Percentiles rank a stretch among this genome's conserved stretches.
Evolutionary conservation across 2,113 vertebrate genomes (phyloP).

Genomic region (Sylvilagus bachmani): DNA sequence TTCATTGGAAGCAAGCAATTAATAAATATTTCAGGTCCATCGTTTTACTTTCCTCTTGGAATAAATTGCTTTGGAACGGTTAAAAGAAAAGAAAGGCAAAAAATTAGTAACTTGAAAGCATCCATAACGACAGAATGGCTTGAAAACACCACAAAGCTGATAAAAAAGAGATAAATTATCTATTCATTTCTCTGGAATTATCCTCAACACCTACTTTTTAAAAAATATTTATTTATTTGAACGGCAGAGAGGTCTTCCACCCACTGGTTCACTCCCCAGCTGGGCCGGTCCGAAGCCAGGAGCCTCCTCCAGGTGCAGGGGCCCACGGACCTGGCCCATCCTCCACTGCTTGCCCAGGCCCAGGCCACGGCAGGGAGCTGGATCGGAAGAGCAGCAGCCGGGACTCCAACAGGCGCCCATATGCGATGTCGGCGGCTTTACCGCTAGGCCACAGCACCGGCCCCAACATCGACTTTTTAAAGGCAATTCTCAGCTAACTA

Average conservation of each 20-base stretch:
- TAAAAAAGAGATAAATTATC: not conserved
- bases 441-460: too few species aligned
- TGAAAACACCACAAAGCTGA: not conserved
- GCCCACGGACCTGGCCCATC: too few species aligned
- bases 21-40: not conserved
- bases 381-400: too few species aligned
- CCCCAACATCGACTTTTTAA: not conserved
- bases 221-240: too few species aligned
- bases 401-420: too few species aligned
- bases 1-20: not conserved
- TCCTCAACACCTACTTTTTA: not conserved
- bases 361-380: too few species aligned
- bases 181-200: not conserved
- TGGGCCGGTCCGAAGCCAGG: too few species aligned
- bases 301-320: too few species aligned
- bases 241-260: too few species aligned
- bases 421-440: too few species aligned
- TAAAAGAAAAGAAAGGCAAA: not conserved
- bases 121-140: not conserved
- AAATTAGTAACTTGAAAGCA: slow-evolving; percentile 1
- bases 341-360: too few species aligned
- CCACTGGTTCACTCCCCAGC: too few species aligned
- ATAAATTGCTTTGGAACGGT: not conserved
- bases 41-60: not conserved
- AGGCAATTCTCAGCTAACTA: not conserved